Percentiles rank a stretch among this genome's conserved stretches.
Evolutionary conservation across 30 jellyfish, hydroid and myxozoan genomes (phyloP).

Genomic region (Cassiopea andromeda): DNA sequence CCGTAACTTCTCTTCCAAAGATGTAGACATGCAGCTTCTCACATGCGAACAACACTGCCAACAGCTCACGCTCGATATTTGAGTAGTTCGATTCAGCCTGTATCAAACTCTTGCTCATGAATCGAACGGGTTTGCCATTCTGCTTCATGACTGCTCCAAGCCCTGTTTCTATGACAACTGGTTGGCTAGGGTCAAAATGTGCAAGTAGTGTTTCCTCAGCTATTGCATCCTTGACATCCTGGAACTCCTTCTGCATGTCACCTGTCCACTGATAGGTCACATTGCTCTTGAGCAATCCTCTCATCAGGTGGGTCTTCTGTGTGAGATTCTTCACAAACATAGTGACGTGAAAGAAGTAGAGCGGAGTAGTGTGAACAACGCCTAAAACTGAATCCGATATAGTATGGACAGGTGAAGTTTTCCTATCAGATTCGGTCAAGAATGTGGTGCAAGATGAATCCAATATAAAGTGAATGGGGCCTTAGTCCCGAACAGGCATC

Average conservation of each 20-base stretch:
- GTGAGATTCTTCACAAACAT: too few species aligned
- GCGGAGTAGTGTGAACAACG: too few species aligned
- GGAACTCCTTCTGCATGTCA: slow-evolving; percentile 41
- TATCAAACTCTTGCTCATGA: slow-evolving; percentile 43
- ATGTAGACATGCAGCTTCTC: slow-evolving; percentile 39
- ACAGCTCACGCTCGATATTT: slow-evolving; percentile 25
- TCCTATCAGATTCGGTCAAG: too few species aligned
- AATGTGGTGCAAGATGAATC: too few species aligned
- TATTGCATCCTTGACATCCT: slow-evolving; percentile 5
- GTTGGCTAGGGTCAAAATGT: neutral
- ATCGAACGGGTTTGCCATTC: slow-evolving; percentile 44
- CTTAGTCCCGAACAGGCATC: too few species aligned
- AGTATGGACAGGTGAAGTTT: too few species aligned
- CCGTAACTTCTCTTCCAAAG: slow-evolving; percentile 28
- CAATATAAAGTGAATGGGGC: too few species aligned
- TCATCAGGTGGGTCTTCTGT: too few species aligned
- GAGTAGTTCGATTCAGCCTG: slow-evolving; percentile 33
- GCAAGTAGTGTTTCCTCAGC: slow-evolving; percentile 17
- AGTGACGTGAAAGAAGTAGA: too few species aligned
- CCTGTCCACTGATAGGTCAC: too few species aligned
- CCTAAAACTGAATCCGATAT: too few species aligned
- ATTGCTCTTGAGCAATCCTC: too few species aligned
- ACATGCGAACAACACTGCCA: slow-evolving; percentile 43
- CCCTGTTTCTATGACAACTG: slow-evolving; percentile 12
- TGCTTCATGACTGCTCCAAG: slow-evolving; percentile 59